Base-by-base conservation (phyloP, 2,113 vertebrate species). In the Cyanoramphus novaezelandiae region DNA sequence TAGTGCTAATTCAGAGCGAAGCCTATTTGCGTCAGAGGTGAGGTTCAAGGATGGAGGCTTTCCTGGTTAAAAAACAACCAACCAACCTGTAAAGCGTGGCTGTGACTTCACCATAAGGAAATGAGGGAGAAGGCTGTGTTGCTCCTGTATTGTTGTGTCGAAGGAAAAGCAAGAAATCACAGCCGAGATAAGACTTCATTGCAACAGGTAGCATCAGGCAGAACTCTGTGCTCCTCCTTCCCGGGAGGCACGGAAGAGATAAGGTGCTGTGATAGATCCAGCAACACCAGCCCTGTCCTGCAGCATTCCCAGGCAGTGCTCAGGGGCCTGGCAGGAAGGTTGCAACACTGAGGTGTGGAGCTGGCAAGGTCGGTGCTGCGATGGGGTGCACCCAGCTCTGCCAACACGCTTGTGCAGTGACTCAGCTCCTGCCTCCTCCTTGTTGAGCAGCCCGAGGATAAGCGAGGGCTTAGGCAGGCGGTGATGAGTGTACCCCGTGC, bases 371-470 rank as follows among this genome's bases (percentile, higher is more conserved):
- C 1, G 1, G 49, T 64, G 65, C 87, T 23, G 28, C 11, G 43
- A 43, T 16, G 70, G 81, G 82, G 44, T 1, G 21, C 62, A 59
- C 25, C 39, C 7, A 72, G 55, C 78, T 52, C 81, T 86, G 57
- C 57, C 68, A 41, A 20, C 76, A 21, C 6, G 47, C 47, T 41
- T 85, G 55, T 80, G 92, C 37, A 0, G 20, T 97, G 96, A 97
- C 86, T 93, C 97, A 95, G 88, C 88, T 95, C 46, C 2, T 90
- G 86, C 55, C 65, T 90, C 44, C 68, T 69, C 81, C 68, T 50
- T 9, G 59, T 4, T 23, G 71, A 69, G 63, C 55, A 13, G 24
- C 25, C 53, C 8, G 12, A 74, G 50, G 82, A 33, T 24, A 16
- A 65, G 44, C 10, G 3, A 11, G 20, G 9, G 7, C 24, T 72